phyloP scores from a whole-genome alignment of 2,797 vertebrate species.

The Ceyx erithaca region DNA sequence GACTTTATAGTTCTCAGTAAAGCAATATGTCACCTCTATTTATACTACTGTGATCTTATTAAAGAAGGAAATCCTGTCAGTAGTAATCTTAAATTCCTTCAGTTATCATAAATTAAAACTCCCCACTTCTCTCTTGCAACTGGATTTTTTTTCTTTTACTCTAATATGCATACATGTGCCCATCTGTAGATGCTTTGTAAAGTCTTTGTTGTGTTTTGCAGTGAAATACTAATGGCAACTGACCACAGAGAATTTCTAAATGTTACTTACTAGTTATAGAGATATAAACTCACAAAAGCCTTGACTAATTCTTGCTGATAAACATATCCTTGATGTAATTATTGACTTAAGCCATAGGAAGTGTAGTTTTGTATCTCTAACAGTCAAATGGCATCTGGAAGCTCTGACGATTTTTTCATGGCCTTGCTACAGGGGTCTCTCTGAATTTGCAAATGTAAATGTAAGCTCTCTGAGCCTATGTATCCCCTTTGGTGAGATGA shows the following conservation, averaged over 20 bases:
- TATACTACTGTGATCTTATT: conserved; percentile 28
- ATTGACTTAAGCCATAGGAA: background rate
- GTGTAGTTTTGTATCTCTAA: background rate
- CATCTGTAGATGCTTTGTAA: background rate
- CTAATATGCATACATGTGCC: background rate
- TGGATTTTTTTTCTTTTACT: background rate
- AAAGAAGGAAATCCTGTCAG: conserved; percentile 48
- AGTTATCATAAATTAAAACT: conserved; percentile 37
- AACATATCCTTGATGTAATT: conserved; percentile 3
- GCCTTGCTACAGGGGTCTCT: background rate
- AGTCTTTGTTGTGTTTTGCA: background rate
- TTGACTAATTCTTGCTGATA: conserved; percentile 21
- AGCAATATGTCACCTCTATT: conserved; percentile 39
- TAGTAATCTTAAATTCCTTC: conserved; percentile 30
- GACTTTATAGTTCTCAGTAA: conserved; percentile 1
- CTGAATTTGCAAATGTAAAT: background rate
- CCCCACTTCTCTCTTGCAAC: background rate
- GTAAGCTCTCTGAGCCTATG: background rate
- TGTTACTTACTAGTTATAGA: background rate
- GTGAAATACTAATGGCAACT: background rate
- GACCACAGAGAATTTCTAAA: conserved; percentile 5
- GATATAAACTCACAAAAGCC: conserved; percentile 25
- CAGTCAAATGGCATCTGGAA: background rate
- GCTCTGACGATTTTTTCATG: background rate
- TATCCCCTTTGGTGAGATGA: background rate